phyloP scores from a whole-genome alignment of 2,888 invertebrate species.

The Apamea crenata region DNA sequence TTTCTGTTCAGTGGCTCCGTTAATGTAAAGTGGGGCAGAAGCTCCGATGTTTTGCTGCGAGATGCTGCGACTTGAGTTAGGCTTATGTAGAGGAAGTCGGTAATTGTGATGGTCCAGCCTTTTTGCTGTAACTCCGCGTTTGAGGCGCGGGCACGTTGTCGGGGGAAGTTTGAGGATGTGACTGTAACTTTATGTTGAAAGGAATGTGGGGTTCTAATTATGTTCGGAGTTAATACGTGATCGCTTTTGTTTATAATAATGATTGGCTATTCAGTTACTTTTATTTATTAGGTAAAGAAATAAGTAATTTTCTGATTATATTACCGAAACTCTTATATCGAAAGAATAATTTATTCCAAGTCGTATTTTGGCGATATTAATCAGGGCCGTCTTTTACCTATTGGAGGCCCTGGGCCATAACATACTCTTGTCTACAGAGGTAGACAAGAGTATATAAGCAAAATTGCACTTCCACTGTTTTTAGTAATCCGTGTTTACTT shows the following conservation, averaged over 20 bases:
- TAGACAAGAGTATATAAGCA: too few relatives aligned
- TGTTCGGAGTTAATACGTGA: slow-evolving; percentile 1
- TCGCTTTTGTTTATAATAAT: slow-evolving; percentile 16
- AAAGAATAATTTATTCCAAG: not conserved
- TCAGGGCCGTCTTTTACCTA: too few relatives aligned
- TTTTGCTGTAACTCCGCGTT: slow-evolving; percentile 52
- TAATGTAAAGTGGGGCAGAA: slow-evolving; percentile 71
- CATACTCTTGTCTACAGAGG: too few relatives aligned
- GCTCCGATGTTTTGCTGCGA: slow-evolving; percentile 67
- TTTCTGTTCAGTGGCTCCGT: not conserved
- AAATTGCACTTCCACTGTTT: too few relatives aligned
- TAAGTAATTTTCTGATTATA: not conserved
- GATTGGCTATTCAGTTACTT: slow-evolving; percentile 15
- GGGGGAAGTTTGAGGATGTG: slow-evolving; percentile 46
- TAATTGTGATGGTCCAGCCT: slow-evolving; percentile 66
- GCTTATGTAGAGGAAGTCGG: slow-evolving; percentile 77
- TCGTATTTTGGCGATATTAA: too few relatives aligned
- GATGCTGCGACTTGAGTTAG: slow-evolving; percentile 64
- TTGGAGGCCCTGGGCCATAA: too few relatives aligned
- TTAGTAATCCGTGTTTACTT: too few relatives aligned
- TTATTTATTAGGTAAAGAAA: slow-evolving; percentile 5
- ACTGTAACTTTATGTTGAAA: slow-evolving; percentile 26
- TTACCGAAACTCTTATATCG: not conserved
- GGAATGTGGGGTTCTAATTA: not conserved
- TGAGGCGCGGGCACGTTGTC: slow-evolving; percentile 37